Conservation (phyloP, 2,888 invertebrate species). For the Drosophila eohydei region DNA sequence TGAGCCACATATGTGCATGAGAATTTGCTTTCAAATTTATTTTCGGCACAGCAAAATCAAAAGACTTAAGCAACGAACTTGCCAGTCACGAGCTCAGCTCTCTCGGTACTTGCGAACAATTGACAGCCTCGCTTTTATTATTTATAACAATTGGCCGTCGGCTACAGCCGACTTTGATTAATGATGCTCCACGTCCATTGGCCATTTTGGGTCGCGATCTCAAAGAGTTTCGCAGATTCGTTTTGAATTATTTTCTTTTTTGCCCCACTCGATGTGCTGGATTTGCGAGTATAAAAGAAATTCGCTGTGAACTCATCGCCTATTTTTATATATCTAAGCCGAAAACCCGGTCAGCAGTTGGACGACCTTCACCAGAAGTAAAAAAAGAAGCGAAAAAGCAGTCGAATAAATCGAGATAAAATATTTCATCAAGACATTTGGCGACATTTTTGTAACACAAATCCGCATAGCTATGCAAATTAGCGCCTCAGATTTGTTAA, state of each 20-base stretch:
- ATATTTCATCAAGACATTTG: constrained; percentile 38
- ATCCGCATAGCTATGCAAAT: constrained; percentile 80
- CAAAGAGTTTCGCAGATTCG: constrained; percentile 34
- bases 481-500: constrained; percentile 44
- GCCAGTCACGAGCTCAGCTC: constrained; percentile 53
- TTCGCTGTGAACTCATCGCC: constrained; percentile 69
- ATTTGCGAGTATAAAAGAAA: constrained; percentile 40
- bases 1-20: constrained; percentile 8
- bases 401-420: constrained; percentile 31
- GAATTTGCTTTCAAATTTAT: constrained; percentile 35
- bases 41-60: constrained; percentile 26
- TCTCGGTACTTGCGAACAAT: constrained; percentile 36
- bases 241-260: constrained; percentile 10
- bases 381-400: constrained; percentile 10
- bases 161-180: constrained; percentile 60
- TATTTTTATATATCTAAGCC: constrained; percentile 58
- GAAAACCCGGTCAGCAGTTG: constrained; percentile 54
- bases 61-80: constrained; percentile 69
- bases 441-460: constrained; percentile 62
- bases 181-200: constrained; percentile 46
- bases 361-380: constrained; percentile 74
- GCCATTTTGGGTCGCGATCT: constrained; percentile 38
- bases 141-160: constrained; percentile 64
- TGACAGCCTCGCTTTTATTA: constrained; percentile 48
- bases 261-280: constrained; percentile 35